These are phyloP conservation scores for Drosophila triauraria DNA, from an alignment of 1,140 invertebrate species.

Conservation along the genomic window DNA sequence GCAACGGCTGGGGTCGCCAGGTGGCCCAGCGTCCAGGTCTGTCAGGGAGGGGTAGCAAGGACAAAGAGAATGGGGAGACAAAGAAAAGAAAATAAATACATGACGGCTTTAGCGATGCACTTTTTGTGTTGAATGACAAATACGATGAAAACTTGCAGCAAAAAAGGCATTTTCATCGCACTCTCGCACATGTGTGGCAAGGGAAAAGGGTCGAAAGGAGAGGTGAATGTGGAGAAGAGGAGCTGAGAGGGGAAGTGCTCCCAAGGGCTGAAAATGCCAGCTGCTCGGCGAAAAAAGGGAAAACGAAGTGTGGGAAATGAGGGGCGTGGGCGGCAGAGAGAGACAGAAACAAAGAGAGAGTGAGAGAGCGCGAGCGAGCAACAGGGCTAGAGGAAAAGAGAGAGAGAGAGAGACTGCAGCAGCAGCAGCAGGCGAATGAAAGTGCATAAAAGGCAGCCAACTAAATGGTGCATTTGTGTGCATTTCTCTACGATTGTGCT, in stretches of 20 bases:
- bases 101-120: conserved; percentile 13
- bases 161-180: conserved; percentile 14
- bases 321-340: background rate
- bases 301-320: conserved; percentile 5
- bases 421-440: conserved; percentile 48
- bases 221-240: background rate
- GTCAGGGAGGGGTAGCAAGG: background rate
- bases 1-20: conserved; percentile 12
- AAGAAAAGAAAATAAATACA: conserved; percentile 5
- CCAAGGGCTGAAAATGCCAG: conserved; percentile 27
- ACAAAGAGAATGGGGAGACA: background rate
- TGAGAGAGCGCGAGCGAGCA: conserved; percentile 11
- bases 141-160: conserved; percentile 26
- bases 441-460: conserved; percentile 55
- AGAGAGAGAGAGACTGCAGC: conserved; percentile 12
- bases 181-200: conserved; percentile 11
- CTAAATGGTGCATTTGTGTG: conserved; percentile 31
- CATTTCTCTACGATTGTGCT: conserved; percentile 10
- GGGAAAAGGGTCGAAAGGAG: conserved; percentile 2
- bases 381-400: conserved; percentile 10
- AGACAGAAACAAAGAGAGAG: background rate
- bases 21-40: conserved; percentile 34
- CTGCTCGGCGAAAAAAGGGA: conserved; percentile 8
- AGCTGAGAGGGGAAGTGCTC: conserved; percentile 10
- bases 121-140: conserved; percentile 35